Evolutionary conservation across 2,888 invertebrate species (phyloP), one percentile per base, ranked within the genome.

Genomic region (Leptinotarsa juncta): DNA sequence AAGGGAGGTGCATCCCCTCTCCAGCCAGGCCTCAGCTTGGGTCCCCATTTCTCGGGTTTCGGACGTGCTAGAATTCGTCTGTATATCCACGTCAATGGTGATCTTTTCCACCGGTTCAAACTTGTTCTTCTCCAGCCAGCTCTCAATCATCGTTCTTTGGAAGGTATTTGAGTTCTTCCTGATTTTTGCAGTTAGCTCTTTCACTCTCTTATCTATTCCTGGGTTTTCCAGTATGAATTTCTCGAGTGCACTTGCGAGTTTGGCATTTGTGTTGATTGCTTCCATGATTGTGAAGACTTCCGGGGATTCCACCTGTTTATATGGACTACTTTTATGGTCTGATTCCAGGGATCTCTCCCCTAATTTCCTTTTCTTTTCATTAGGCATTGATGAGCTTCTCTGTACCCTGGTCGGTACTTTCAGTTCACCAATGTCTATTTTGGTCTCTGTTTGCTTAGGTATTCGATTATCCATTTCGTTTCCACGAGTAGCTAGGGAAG

Each of bases 321-420:
- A 65, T 1, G 70, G 70, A n/a, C n/a, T 49, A 18, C 18, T 20
- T n/a, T n/a, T n/a, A 1, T 55, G 18, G 16, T 55, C 18, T 18
- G 18, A n/a, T n/a, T 70, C 65, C n/a, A 18, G 10, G 12, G 65
- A 70, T 10, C 42, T 70, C 23, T 70, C 65, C 16, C 14, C 4
- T 0, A 70, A 32, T 23, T 32, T 70, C 53, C 62, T 42, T 50
- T 70, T 65, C 0, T 70, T 65, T 14, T 32, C 50, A 16, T 65
- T 65, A 1, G 51, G 32, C n/a, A 70, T 18, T 16, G 70, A 70
- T 7, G 49, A 23, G 20, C 70, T 70, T 70, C 65, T 70, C 20
- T 65, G 23, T 18, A 62, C 18, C 55, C 42, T 50, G 5, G 42
- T 42, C 20, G 66, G 26, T 18, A 50, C 16, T 0, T 3, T 50